Base-by-base conservation (phyloP, 2,113 vertebrate species). In the Anarhynchus alexandrinus region DNA sequence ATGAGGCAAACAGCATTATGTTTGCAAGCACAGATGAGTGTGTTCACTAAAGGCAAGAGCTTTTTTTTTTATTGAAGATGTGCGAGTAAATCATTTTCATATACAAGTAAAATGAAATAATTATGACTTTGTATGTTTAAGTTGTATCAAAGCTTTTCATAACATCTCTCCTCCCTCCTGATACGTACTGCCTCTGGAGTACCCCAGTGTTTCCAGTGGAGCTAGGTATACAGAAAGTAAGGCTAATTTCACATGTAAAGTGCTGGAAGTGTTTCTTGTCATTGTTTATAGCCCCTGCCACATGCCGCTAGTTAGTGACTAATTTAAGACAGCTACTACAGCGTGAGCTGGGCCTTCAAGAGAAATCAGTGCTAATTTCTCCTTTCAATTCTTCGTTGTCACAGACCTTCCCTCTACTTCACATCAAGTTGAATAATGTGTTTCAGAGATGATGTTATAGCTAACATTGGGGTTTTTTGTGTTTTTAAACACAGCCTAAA, bases 1-100 rank as follows among this genome's bases (percentile, higher is more conserved):
- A 66, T 82, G 91, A 97, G 71, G 84, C 93, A 95, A 79, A 86
- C 42, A 94, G 78, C 78, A 73, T 86, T 87, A 79, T 79, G 84
- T 87, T 93, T 94, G 89, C 94, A 57, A 74, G 95, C 86, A 89
- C 77, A 78, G 80, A 82, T 64, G 58, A 91, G 19, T 14, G 20
- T 58, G 66, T 32, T 86, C 93, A 82, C 86, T 30, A 77, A 87
- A 89, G 83, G 45, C 65, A 91, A 87, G 77, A 74, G 55, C 1
- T 42, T 54, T 64, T 55, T 38, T 38, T 67, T 61, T 52, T 25
- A 22, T 47, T 32, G 42, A 58, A 52, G 61, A 40, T 20, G 30
- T 52, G 27, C 26, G 65, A n/a, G 21, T 52, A 94, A 90, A 74
- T 79, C 61, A 84, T 82, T 92, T 89, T 52, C 65, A 82, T 62